Percentiles rank a stretch among this genome's conserved stretches.
phyloP scores from a whole-genome alignment of 2,888 invertebrate species.

The Epinotia bilunana region DNA sequence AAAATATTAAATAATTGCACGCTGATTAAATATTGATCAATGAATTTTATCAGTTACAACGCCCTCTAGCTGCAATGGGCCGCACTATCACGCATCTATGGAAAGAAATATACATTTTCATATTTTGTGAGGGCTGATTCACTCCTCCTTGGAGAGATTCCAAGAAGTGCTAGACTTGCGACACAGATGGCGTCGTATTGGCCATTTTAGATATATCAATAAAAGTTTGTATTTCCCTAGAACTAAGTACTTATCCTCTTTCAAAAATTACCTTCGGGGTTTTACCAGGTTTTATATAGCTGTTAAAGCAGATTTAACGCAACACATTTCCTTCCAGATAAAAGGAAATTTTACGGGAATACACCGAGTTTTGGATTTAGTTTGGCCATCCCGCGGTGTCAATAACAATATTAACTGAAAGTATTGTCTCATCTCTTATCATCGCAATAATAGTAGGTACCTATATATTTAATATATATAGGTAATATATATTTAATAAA shows the following conservation, averaged over 20 bases:
- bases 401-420: neutral
- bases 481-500: too few species aligned
- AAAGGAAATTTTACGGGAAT: neutral
- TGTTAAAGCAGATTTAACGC: neutral
- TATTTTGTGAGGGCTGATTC: slow-evolving; percentile 28
- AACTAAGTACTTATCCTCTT: too few species aligned
- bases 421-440: neutral
- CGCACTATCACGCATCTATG: slow-evolving; percentile 11
- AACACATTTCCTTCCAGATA: neutral
- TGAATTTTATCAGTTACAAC: neutral
- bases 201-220: neutral
- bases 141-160: slow-evolving; percentile 34
- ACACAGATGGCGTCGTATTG: slow-evolving; percentile 29
- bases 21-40: neutral
- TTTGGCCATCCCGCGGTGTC: too few species aligned
- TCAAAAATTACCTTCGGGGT: too few species aligned
- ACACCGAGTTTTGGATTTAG: neutral
- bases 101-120: slow-evolving; percentile 18
- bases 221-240: neutral
- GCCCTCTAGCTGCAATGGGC: slow-evolving; percentile 29
- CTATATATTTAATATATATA: too few species aligned
- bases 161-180: slow-evolving; percentile 20
- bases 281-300: too few species aligned
- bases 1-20: neutral
- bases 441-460: too few species aligned